phyloP scores from a whole-genome alignment of 2,797 vertebrate species.

The Trichosurus vulpecula region DNA sequence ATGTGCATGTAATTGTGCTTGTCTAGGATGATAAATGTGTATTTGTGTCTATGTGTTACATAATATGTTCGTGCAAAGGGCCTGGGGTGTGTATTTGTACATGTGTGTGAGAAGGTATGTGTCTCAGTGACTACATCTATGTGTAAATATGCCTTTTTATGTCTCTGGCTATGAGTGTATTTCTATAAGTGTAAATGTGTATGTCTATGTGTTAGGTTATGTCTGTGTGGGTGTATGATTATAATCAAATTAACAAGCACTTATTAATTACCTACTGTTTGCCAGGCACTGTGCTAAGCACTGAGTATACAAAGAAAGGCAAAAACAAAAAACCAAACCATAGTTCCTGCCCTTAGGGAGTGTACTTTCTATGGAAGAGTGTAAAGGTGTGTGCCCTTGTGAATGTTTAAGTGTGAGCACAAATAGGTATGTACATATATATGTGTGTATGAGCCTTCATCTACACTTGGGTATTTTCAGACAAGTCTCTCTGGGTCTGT shows the following conservation, averaged over 20 bases:
- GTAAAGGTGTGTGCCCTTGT: not conserved
- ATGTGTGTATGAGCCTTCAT: not conserved
- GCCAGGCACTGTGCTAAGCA: not conserved
- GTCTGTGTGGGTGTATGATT: not conserved
- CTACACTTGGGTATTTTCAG: not conserved
- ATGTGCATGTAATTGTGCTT: not conserved
- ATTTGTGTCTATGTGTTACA: not conserved
- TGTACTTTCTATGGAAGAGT: not conserved
- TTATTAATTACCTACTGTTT: not conserved
- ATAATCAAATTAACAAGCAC: not conserved
- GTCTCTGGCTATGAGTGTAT: not conserved
- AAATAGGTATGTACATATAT: not conserved
- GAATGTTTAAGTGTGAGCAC: not conserved
- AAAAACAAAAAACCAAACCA: not conserved
- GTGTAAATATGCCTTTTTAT: not conserved
- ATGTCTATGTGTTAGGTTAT: not conserved
- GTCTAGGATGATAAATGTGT: not conserved
- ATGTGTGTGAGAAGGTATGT: not conserved
- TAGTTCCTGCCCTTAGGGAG: not conserved
- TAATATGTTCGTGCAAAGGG: not conserved
- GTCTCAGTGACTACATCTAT: not conserved
- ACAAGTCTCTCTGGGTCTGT: not conserved
- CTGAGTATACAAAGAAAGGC: not conserved
- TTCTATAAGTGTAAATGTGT: not conserved
- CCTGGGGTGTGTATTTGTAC: not conserved